Evolutionary conservation across 2,113 vertebrate species (phyloP), one percentile per base, ranked within the genome.

Genomic region (Miniopterus natalensis): DNA sequence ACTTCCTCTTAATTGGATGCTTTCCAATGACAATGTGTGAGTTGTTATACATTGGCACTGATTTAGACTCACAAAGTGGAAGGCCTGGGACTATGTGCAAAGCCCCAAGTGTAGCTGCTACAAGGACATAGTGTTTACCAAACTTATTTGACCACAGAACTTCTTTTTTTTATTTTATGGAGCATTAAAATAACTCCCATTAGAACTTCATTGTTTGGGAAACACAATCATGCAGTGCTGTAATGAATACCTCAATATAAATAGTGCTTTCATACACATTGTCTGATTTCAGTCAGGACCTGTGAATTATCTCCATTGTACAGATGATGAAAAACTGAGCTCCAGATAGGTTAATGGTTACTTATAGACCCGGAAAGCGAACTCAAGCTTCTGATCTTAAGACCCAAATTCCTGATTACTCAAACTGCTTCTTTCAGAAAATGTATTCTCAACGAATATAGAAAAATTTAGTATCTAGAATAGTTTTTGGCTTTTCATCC

Each of bases 371-470:
- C 11, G 92, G 29, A 83, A 71, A 87, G 31, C 14, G 87, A 90
- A 84, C 45, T 87, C 29, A 55, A 65, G n/a, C 1, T 71, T 95
- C 61, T 78, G 36, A 8, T 79, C 42, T 91, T 65, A 61, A 89
- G 55, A 86, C 40, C 27, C 8, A 81, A 45, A 63, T 88, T 75
- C 20, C 81, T 80, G 55, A 87, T 8, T 86, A 71, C 31, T 73
- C 49, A 94, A 83, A 45, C 6, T 84, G n/a, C 53, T 86, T 53
- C 55, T 94, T 93, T 40, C 55, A n/a, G 25, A 88, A 95, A 81
- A 87, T 18, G 5, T 14, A 70, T 84, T 93, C 91, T 77, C 31
- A 70, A 77, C 29, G 66, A 84, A 75, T n/a, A 81, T 1, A 87
- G 47, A 70, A 61, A 77, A 57, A 12, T 8, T 88, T 77, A 66